Percentiles rank a stretch among this genome's conserved stretches.
Conservation (phyloP, 2,113 vertebrate genomes). For the Nothoprocta pentlandii region DNA sequence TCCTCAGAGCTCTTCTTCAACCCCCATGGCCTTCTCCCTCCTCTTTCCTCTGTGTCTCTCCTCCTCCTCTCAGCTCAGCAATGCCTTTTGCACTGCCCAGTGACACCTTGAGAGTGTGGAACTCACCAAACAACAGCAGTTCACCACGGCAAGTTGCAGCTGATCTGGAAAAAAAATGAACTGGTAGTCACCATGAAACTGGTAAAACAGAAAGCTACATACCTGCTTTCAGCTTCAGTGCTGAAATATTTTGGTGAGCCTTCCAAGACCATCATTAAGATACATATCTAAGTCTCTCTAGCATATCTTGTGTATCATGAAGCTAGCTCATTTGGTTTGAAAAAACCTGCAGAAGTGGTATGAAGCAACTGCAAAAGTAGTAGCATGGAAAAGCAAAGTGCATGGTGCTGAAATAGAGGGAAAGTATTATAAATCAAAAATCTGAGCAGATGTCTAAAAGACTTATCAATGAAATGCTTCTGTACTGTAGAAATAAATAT, state of each 20-base stretch:
- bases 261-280: not conserved
- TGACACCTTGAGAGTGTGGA: not conserved
- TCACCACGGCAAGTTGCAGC: not conserved
- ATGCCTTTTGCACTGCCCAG: not conserved
- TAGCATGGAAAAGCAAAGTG: not conserved
- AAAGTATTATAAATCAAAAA: not conserved
- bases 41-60: not conserved
- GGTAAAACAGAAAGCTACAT: not conserved
- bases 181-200: rapidly evolving
- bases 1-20: not conserved
- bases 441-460: not conserved
- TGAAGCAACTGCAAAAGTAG: not conserved
- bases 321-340: not conserved
- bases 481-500: not conserved
- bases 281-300: not conserved
- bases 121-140: not conserved
- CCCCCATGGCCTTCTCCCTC: not conserved
- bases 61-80: not conserved
- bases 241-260: not conserved
- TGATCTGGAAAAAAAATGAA: not conserved
- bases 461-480: not conserved
- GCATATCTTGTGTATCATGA: not conserved
- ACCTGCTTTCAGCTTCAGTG: not conserved
- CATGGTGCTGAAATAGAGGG: not conserved
- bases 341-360: too few species aligned